Percentiles rank a stretch among this genome's conserved stretches.
phyloP scores from a whole-genome alignment of 2,888 invertebrate species.

The Halocaridina rubra region DNA sequence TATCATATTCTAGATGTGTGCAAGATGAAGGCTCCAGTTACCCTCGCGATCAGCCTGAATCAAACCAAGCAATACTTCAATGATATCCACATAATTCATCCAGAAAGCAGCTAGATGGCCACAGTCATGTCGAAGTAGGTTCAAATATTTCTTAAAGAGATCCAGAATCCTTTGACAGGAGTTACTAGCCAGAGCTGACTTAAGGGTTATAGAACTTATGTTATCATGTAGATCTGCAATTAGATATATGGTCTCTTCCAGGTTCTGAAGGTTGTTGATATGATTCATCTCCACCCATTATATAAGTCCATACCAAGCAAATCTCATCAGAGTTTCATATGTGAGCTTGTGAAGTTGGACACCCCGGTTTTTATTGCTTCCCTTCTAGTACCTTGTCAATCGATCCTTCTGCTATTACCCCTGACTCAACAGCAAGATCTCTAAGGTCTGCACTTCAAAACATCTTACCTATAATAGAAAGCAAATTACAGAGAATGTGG shows the following conservation, averaged over 20 bases:
- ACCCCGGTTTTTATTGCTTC: not conserved
- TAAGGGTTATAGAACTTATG: not conserved
- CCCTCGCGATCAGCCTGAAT: not conserved
- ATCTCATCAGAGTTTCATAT: conserved; percentile 1
- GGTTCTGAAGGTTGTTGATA: not conserved
- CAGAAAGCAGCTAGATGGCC: not conserved
- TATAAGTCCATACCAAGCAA: not conserved
- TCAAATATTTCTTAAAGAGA: not conserved
- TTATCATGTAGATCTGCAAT: not conserved
- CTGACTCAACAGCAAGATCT: not conserved
- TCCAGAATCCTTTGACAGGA: not conserved
- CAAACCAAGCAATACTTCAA: not conserved
- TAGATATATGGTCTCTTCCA: not conserved
- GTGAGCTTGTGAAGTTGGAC: not conserved
- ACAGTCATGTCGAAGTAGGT: not conserved
- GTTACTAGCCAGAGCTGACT: not conserved
- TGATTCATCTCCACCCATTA: not conserved
- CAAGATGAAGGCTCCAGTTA: not conserved
- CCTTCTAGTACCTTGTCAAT: not conserved
- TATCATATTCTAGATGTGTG: not conserved
- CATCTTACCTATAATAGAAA: not conserved
- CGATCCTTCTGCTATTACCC: not conserved
- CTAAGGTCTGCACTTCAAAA: not conserved
- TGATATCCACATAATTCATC: not conserved
- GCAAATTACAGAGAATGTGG: not conserved